A percentile compares a stretch with the other conserved stretches of the same genome.
phyloP scores from a whole-genome alignment of 2,113 vertebrate genomes.

The Barnardius zonarius region DNA sequence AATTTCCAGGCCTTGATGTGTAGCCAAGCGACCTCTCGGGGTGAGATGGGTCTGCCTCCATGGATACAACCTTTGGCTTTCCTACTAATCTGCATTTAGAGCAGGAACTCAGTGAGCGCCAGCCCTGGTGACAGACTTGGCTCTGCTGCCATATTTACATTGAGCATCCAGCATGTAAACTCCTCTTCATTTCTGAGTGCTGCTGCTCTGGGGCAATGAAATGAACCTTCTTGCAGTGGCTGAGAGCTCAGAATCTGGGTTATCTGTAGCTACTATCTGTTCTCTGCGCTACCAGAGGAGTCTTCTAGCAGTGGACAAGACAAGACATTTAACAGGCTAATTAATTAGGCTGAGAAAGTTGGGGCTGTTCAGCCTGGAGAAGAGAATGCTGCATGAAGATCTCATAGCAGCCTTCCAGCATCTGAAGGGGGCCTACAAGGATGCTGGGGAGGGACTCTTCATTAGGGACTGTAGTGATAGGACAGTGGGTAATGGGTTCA shows the following conservation, averaged over 20 bases:
- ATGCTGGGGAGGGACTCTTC: too few relatives aligned
- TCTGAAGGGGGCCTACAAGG: too few relatives aligned
- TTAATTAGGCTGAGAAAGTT: too few relatives aligned
- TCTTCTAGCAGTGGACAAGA: not conserved
- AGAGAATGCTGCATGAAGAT: too few relatives aligned
- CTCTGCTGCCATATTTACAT: not conserved
- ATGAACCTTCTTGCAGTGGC: not conserved
- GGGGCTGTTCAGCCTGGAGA: too few relatives aligned
- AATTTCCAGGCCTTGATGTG: not conserved
- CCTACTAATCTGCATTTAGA: not conserved
- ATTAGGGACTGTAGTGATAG: too few relatives aligned
- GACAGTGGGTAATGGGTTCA: too few relatives aligned
- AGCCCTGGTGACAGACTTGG: not conserved
- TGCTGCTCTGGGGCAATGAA: not conserved
- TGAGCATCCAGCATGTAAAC: not conserved
- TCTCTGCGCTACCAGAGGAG: not conserved
- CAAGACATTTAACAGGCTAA: not conserved
- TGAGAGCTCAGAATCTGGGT: not conserved
- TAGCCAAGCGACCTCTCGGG: not conserved
- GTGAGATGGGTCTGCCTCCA: not conserved
- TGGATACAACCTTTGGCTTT: constrained; percentile 1
- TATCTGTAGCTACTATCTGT: not conserved
- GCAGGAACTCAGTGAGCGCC: not conserved
- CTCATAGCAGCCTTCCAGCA: too few relatives aligned
- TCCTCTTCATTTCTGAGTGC: not conserved